Percentiles rank a stretch among this genome's conserved stretches.
phyloP scores from a whole-genome alignment of 2,113 vertebrate genomes.

The Phrynosoma platyrhinos region DNA sequence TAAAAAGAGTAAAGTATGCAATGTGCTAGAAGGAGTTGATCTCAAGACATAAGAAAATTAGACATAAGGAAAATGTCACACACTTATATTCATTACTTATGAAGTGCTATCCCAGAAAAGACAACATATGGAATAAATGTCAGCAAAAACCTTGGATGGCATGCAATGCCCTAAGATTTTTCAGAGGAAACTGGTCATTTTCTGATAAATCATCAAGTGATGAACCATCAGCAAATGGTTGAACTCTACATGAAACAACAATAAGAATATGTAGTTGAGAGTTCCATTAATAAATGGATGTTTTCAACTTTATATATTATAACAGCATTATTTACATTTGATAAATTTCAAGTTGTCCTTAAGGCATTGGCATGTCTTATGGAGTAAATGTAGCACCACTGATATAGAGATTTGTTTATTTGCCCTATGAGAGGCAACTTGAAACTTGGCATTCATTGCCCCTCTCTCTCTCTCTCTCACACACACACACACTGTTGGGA shows the following conservation, averaged over 20 bases:
- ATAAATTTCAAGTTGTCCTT: neutral
- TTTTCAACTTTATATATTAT: neutral
- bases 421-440: too few species aligned
- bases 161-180: constrained; percentile 16
- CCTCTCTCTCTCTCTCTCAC: too few species aligned
- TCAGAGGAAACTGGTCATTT: neutral
- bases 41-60: constrained; percentile 1
- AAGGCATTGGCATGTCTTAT: neutral
- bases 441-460: neutral
- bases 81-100: neutral
- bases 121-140: too few species aligned
- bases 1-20: neutral
- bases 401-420: neutral
- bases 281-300: neutral
- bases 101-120: neutral
- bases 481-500: neutral
- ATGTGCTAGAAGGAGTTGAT: neutral
- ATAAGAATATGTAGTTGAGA: neutral
- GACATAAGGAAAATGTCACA: neutral
- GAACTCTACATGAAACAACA: neutral
- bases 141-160: neutral
- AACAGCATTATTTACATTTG: neutral
- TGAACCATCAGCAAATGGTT: neutral
- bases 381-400: neutral
- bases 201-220: neutral